phyloP scores from a whole-genome alignment of 2,888 invertebrate genomes.

The Epistrophella euchroma region DNA sequence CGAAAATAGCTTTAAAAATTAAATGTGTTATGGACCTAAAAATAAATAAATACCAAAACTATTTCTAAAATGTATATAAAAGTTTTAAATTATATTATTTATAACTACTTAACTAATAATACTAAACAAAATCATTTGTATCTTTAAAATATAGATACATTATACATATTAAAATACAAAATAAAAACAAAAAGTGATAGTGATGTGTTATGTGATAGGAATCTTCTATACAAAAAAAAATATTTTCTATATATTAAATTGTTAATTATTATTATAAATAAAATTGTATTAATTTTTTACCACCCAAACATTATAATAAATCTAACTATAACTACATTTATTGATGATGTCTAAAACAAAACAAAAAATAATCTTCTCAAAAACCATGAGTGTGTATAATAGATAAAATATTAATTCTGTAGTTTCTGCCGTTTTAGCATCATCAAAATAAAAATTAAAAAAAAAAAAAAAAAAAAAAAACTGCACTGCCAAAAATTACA shows the following conservation, averaged over 20 bases:
- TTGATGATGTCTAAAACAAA: constrained; percentile 24
- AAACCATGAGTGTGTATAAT: constrained; percentile 26
- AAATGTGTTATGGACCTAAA: constrained; percentile 63
- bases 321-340: constrained; percentile 23
- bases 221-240: constrained; percentile 75
- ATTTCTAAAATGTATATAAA: constrained; percentile 77
- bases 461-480: constrained; percentile 35
- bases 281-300: constrained; percentile 67
- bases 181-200: constrained; percentile 74
- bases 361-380: not conserved
- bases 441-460: constrained; percentile 36
- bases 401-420: constrained; percentile 19
- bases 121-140: constrained; percentile 32
- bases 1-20: constrained; percentile 72
- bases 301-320: constrained; percentile 32
- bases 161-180: constrained; percentile 40
- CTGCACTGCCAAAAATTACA: constrained; percentile 71
- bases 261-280: constrained; percentile 71
- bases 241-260: constrained; percentile 74
- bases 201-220: constrained; percentile 78
- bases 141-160: constrained; percentile 20
- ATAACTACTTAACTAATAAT: constrained; percentile 53
- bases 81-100: constrained; percentile 79
- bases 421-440: constrained; percentile 43
- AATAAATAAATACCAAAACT: constrained; percentile 60